A percentile compares a stretch with the other conserved stretches of the same genome.
phyloP scores from a whole-genome alignment of 2,797 vertebrate species.

The Thunnus albacares region DNA sequence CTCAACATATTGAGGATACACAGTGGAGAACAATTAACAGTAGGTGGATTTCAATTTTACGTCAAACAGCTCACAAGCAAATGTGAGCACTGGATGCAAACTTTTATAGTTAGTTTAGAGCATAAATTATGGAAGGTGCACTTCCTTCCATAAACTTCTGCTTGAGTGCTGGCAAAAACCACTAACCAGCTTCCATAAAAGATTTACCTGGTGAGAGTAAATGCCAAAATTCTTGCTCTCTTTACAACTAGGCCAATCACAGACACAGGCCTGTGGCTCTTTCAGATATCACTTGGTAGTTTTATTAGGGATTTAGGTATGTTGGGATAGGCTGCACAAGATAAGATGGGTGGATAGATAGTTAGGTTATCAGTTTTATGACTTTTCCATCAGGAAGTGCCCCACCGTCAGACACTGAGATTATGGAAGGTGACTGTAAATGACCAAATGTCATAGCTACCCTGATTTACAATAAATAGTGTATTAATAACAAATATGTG shows the following conservation, averaged over 20 bases:
- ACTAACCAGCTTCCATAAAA: conserved; percentile 46
- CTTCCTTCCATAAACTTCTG: conserved; percentile 50
- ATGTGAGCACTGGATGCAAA: conserved; percentile 15
- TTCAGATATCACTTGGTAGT: conserved; percentile 8
- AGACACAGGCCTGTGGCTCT: conserved; percentile 9
- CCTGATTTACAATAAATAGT: neutral
- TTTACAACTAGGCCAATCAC: conserved; percentile 18
- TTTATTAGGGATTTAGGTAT: conserved; percentile 3
- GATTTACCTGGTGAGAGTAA: conserved; percentile 41
- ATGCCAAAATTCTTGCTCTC: conserved; percentile 39
- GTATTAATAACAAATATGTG: neutral
- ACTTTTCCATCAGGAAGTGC: neutral
- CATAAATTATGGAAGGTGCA: conserved; percentile 52
- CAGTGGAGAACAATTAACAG: neutral
- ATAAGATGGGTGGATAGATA: neutral
- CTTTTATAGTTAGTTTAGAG: conserved; percentile 21
- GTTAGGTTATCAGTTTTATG: neutral
- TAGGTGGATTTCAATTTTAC: neutral
- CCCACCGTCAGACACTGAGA: neutral
- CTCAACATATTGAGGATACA: neutral
- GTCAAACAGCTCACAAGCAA: neutral
- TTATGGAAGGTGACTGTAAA: neutral
- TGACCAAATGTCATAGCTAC: neutral
- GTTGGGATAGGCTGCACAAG: neutral
- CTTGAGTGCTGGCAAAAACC: conserved; percentile 45